A percentile compares a stretch with the other conserved stretches of the same genome.
phyloP scores from a whole-genome alignment of 2,113 vertebrate species.

The Gopherus evgoodei region DNA sequence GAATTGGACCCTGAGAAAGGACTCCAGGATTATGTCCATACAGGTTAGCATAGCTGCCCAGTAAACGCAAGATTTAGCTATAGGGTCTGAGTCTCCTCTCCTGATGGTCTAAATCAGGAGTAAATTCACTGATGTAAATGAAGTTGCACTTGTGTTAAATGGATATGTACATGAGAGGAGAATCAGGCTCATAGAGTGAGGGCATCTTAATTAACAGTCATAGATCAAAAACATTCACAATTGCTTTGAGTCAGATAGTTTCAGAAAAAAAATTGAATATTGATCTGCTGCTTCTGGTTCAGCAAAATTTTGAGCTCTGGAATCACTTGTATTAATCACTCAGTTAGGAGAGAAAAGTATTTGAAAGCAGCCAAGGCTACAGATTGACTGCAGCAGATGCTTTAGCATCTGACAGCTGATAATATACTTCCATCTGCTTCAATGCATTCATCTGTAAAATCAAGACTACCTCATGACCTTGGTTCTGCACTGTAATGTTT shows the following conservation, averaged over 20 bases:
- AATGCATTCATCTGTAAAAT: not conserved
- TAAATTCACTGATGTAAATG: not conserved
- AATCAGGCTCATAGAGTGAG: accelerated
- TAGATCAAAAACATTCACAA: not conserved
- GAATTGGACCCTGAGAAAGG: not conserved
- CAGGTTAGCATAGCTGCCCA: accelerated
- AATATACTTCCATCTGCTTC: not conserved
- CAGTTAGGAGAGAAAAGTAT: not conserved
- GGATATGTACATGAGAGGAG: accelerated
- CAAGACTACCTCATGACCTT: not conserved
- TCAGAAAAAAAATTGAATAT: not conserved
- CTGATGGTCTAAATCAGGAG: not conserved
- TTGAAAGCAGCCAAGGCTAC: not conserved
- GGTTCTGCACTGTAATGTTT: not conserved
- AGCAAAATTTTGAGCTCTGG: not conserved
- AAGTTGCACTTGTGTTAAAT: not conserved
- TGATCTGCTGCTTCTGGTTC: not conserved
- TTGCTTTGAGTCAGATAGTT: constrained; percentile 16
- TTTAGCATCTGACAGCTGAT: not conserved
- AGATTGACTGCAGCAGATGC: not conserved
- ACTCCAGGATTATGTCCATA: not conserved
- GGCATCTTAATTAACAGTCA: not conserved
- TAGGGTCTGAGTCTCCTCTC: not conserved
- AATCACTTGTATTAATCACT: not conserved
- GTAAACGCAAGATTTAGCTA: not conserved